phyloP scores from a whole-genome alignment of 2,888 invertebrate genomes.

The Subacronicta megacephala region DNA sequence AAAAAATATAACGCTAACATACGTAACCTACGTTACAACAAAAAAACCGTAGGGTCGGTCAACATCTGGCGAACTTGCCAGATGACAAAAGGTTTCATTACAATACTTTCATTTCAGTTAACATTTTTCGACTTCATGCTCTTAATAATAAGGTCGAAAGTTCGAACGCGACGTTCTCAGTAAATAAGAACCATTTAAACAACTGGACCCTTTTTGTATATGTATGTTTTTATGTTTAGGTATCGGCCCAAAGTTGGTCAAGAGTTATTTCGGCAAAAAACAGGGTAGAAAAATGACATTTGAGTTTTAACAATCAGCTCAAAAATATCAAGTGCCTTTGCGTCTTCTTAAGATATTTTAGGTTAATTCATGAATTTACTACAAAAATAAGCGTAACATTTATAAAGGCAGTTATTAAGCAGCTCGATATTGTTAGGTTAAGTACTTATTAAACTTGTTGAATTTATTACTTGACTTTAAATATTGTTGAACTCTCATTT shows the following conservation, averaged over 20 bases:
- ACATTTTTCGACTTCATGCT: not conserved
- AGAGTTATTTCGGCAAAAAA: constrained; percentile 49
- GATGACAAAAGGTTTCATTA: no score
- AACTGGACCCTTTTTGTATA: not conserved
- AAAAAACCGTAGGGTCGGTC: not conserved
- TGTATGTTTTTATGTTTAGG: constrained; percentile 1
- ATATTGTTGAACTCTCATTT: constrained; percentile 80
- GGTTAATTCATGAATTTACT: constrained; percentile 62
- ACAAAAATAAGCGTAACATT: constrained; percentile 49
- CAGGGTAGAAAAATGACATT: constrained; percentile 78
- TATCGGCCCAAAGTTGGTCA: constrained; percentile 1
- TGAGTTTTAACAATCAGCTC: constrained; percentile 80
- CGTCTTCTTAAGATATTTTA: constrained; percentile 59
- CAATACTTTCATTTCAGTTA: no score
- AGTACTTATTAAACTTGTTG: constrained; percentile 59
- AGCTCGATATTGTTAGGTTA: constrained; percentile 62
- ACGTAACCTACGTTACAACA: not conserved
- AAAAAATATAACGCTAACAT: no score
- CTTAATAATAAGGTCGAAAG: not conserved
- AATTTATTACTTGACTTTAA: constrained; percentile 74
- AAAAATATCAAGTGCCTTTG: constrained; percentile 72
- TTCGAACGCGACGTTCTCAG: no score
- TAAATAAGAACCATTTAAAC: not conserved
- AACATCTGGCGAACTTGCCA: not conserved
- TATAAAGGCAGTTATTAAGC: constrained; percentile 56